Evolutionary conservation across 2,888 invertebrate species (phyloP), one percentile per base, ranked within the genome.

Genomic region (Thalpophila matura): DNA sequence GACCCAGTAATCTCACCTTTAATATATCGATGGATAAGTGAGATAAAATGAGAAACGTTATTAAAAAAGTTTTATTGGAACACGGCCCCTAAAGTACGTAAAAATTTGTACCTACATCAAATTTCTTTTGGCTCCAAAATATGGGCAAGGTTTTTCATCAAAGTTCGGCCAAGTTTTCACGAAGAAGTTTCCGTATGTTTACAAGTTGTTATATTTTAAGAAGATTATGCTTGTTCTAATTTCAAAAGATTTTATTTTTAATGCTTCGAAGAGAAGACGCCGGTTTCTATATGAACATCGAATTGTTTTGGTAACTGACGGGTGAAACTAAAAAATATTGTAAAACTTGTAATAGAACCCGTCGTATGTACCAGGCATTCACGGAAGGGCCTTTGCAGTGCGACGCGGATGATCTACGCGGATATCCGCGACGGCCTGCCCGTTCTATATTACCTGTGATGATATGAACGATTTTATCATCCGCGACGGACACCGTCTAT

Each of bases 51-150:
- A 57, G 74, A 72, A 75, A 72, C 69, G 72, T 82, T 84, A 85
- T 85, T 85, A 85, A 84, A 85, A 85, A 85, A 85, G 85, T 85
- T 85, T 81, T 79, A 79, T 83, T 81, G 62, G 68, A 68, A 64
- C 62, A 63, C 61, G 54, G 43, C 35, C 35, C 42, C 22, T 53
- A 14, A 24, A 33, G 40, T 59, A 50, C 26, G 38, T 12, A 53
- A 72, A 70, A 77, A 63, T 53, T 73, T 53, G 43, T 67, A 43
- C 27, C 12, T 53, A 64, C 63, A 58, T 71, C 37, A 73, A 72
- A 53, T 56, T 56, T 49, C 26, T 35, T 4, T 62, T 45, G 22
- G 50, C 16, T 37, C 20, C 31, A 45, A 57, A 67, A 60, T 72
- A 77, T 72, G 61, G 47, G 20, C 45, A 45, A 45, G 59, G 46